phyloP scores from a whole-genome alignment of 2,113 vertebrate genomes.

The Benitochromis conjunctus region DNA sequence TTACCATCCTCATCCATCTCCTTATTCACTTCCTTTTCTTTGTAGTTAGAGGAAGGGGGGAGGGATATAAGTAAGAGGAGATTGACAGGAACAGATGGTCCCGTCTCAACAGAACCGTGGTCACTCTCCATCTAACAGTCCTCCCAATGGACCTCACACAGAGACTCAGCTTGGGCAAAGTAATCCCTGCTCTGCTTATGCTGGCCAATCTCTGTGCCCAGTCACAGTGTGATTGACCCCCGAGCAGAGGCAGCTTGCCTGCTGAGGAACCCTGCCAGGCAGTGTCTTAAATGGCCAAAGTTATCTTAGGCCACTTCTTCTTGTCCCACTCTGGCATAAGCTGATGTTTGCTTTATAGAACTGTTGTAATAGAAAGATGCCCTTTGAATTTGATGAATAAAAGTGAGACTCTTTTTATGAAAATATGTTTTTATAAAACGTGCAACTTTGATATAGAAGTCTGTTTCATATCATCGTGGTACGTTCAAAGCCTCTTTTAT shows the following conservation, averaged over 20 bases:
- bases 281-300: neutral
- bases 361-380: neutral
- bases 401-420: neutral
- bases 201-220: neutral
- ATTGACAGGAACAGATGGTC: slow-evolving; percentile 34
- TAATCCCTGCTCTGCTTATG: neutral
- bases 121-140: slow-evolving; percentile 2
- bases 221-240: neutral
- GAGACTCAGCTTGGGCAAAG: neutral
- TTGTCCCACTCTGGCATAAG: neutral
- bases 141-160: neutral
- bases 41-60: neutral
- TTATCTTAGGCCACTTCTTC: neutral
- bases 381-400: neutral
- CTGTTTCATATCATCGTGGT: neutral
- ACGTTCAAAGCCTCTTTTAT: neutral
- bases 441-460: neutral
- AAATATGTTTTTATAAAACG: neutral
- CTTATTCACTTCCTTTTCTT: neutral
- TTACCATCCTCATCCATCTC: slow-evolving; percentile 21
- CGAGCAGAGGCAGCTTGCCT: neutral
- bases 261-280: neutral
- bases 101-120: neutral
- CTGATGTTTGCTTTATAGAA: neutral
- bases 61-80: neutral